These are phyloP conservation scores for Agrilus planipennis DNA, from an alignment of 1,140 invertebrate species.

Conservation along the genomic window DNA sequence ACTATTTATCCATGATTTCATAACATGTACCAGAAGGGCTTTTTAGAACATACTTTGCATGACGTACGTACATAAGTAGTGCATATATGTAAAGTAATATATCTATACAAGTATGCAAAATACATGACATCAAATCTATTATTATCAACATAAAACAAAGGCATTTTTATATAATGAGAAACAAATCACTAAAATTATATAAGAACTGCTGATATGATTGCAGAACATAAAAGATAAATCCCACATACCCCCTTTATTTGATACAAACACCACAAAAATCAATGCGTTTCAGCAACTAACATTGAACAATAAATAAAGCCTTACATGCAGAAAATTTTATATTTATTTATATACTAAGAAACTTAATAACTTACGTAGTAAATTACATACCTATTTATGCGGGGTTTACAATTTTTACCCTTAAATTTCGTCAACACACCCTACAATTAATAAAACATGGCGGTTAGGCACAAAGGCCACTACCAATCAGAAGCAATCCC, in stretches of 20 bases:
- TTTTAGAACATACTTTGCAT: too few relatives aligned
- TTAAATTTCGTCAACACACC: conserved; percentile 12
- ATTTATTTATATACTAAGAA: too few relatives aligned
- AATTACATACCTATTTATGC: conserved; percentile 2
- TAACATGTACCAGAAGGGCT: too few relatives aligned
- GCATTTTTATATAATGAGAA: not conserved
- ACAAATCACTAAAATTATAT: not conserved
- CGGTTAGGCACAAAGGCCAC: conserved; percentile 21
- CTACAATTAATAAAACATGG: conserved; percentile 21
- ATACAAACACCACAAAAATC: not conserved
- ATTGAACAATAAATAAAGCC: conserved; percentile 1
- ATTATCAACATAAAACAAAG: conserved; percentile 6
- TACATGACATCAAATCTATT: conserved; percentile 8
- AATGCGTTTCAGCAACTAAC: not conserved
- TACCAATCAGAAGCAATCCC: conserved; percentile 20
- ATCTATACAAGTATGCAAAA: not conserved
- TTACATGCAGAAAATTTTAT: too few relatives aligned
- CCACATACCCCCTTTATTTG: not conserved
- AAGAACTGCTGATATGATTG: not conserved
- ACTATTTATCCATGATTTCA: too few relatives aligned
- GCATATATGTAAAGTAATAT: too few relatives aligned
- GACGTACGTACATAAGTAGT: too few relatives aligned
- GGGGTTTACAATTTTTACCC: conserved; percentile 7
- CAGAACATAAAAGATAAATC: not conserved
- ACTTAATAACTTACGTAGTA: too few relatives aligned